Conservation (phyloP, 2,113 vertebrate species). For the Lucifuga dentata region DNA sequence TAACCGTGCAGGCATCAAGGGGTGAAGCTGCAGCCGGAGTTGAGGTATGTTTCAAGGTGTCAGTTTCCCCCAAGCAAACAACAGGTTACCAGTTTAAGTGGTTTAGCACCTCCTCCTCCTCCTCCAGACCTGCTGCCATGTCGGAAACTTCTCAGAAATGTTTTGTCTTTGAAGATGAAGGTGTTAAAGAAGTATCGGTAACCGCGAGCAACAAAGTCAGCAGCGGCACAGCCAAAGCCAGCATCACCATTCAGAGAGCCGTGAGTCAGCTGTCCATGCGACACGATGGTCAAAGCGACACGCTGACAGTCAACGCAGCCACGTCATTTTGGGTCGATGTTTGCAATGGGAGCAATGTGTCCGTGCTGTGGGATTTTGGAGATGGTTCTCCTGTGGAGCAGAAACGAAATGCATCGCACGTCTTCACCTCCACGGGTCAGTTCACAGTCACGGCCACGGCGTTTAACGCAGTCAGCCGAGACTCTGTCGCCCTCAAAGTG, state of each 20-base stretch:
- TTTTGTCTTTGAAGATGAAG: conserved; percentile 77
- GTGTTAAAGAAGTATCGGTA: conserved; percentile 73
- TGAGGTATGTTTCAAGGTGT: conserved; percentile 70
- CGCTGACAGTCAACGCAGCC: conserved; percentile 61
- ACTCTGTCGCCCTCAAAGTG: conserved; percentile 53
- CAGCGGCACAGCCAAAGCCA: conserved; percentile 57
- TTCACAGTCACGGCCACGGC: conserved; percentile 72
- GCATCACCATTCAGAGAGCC: conserved; percentile 70
- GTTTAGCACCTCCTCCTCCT: conserved; percentile 54
- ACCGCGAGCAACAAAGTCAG: conserved; percentile 76
- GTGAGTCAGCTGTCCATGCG: conserved; percentile 65
- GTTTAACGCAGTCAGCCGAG: conserved; percentile 76
- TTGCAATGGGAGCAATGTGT: conserved; percentile 66
- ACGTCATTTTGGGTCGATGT: conserved; percentile 70
- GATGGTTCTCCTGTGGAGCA: conserved; percentile 65
- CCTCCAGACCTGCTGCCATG: conserved; percentile 1
- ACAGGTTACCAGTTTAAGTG: conserved; percentile 73
- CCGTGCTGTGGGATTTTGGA: conserved; percentile 83
- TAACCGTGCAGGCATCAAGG: conserved; percentile 57
- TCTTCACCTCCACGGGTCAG: conserved; percentile 70
- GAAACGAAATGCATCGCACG: conserved; percentile 68
- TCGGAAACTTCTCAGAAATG: conserved; percentile 63
- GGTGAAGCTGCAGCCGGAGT: conserved; percentile 60
- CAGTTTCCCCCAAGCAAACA: conserved; percentile 58
- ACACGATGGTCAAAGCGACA: conserved; percentile 41